Conservation (phyloP, 2,797 vertebrate genomes). For the Eulemur mongoz region DNA sequence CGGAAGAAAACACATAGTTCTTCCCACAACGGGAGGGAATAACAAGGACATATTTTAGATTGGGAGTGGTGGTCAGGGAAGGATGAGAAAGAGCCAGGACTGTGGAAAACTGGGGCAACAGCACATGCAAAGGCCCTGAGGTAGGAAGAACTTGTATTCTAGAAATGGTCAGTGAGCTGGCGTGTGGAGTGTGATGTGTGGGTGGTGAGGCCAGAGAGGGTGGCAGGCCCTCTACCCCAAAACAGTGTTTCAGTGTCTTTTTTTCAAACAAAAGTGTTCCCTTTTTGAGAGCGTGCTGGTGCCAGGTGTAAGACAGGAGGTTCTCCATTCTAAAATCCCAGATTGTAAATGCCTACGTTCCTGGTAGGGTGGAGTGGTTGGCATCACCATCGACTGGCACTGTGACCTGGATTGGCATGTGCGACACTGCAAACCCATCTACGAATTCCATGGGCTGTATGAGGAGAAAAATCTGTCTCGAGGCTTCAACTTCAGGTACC, state of each 20-base stretch:
- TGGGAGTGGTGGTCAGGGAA: background rate
- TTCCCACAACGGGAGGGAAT: background rate
- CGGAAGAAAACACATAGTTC: background rate
- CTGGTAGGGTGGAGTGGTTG: conserved; percentile 93
- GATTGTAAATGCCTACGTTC: background rate
- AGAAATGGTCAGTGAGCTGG: background rate
- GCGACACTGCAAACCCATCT: conserved; percentile 90
- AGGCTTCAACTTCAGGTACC: conserved; percentile 97
- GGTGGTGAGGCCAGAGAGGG: background rate
- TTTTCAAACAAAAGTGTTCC: background rate
- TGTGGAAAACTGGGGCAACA: background rate
- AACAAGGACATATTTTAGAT: background rate
- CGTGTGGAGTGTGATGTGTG: background rate
- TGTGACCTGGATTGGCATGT: conserved; percentile 92
- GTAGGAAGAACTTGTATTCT: background rate
- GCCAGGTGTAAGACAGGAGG: background rate
- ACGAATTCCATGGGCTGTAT: conserved; percentile 93
- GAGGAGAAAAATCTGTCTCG: conserved; percentile 88
- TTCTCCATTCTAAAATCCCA: background rate
- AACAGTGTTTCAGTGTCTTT: background rate
- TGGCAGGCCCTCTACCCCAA: background rate
- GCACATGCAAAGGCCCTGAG: background rate
- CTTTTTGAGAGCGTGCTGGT: background rate
- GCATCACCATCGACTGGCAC: conserved; percentile 95
- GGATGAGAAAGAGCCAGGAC: background rate